These are phyloP conservation scores for Abrostola tripartita DNA, from an alignment of 2,888 invertebrate genomes.

Conservation along the genomic window DNA sequence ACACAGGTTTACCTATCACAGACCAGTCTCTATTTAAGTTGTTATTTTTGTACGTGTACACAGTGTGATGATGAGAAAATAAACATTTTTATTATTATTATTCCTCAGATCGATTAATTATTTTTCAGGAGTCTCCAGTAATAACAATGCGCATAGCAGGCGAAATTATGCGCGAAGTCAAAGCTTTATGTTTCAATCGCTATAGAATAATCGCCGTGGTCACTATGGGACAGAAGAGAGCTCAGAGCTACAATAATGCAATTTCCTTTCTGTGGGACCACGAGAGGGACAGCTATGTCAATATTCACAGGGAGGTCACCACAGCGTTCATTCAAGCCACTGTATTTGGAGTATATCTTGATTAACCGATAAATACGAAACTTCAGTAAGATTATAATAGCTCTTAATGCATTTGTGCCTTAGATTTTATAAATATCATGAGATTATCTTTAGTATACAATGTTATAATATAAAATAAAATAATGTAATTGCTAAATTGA, in stretches of 20 bases:
- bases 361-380: constrained; percentile 51
- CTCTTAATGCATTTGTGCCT: not conserved
- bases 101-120: not conserved
- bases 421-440: not conserved
- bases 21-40: too few species aligned
- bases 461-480: not conserved
- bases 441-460: not conserved
- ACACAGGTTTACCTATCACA: too few species aligned
- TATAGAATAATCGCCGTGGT: constrained; percentile 75
- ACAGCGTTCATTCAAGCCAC: constrained; percentile 78
- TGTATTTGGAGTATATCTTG: constrained; percentile 76
- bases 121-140: constrained; percentile 64
- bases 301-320: constrained; percentile 64
- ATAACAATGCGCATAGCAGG: constrained; percentile 70
- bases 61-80: not conserved
- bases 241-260: constrained; percentile 80
- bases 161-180: constrained; percentile 73
- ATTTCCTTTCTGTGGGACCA: constrained; percentile 79
- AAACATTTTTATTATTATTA: not conserved
- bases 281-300: constrained; percentile 69
- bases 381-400: not conserved
- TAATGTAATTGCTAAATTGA: not conserved
- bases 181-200: constrained; percentile 70
- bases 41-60: too few species aligned
- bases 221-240: constrained; percentile 75